Conservation (phyloP, 2,113 vertebrate genomes). For the Pagrus major region DNA sequence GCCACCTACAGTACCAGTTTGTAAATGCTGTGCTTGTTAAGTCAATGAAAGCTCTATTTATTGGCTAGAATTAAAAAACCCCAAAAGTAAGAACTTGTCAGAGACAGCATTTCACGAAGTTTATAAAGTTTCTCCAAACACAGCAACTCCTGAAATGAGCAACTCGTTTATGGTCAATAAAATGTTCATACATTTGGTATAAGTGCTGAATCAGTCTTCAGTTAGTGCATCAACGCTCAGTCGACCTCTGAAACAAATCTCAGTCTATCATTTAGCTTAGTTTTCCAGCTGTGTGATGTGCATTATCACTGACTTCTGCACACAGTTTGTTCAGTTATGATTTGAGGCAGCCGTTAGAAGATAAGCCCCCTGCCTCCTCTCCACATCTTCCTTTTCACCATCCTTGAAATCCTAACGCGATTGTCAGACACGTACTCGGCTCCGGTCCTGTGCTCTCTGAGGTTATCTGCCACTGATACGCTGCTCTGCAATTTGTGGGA, state of each 20-base stretch:
- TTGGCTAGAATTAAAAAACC: too few species aligned
- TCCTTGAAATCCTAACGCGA: slow-evolving; percentile 5
- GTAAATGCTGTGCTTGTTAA: too few species aligned
- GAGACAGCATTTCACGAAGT: too few species aligned
- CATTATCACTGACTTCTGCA: neutral
- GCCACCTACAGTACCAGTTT: too few species aligned
- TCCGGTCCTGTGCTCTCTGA: slow-evolving; percentile 21
- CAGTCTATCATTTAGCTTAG: neutral
- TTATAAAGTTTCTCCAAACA: too few species aligned
- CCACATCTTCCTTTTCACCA: neutral
- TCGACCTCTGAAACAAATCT: neutral
- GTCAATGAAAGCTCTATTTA: too few species aligned
- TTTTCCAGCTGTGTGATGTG: neutral
- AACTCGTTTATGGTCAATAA: too few species aligned
- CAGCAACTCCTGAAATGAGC: too few species aligned
- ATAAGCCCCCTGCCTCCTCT: neutral
- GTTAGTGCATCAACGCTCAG: neutral
- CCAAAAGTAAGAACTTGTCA: too few species aligned
- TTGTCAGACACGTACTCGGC: neutral
- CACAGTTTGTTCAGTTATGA: neutral
- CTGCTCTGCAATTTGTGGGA: slow-evolving; percentile 13
- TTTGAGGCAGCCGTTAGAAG: neutral
- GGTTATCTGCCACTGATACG: slow-evolving; percentile 28
- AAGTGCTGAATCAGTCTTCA: too few species aligned
- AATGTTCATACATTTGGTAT: too few species aligned